phyloP scores from a whole-genome alignment of 2,797 vertebrate genomes.

The Aldrovandia affinis region DNA sequence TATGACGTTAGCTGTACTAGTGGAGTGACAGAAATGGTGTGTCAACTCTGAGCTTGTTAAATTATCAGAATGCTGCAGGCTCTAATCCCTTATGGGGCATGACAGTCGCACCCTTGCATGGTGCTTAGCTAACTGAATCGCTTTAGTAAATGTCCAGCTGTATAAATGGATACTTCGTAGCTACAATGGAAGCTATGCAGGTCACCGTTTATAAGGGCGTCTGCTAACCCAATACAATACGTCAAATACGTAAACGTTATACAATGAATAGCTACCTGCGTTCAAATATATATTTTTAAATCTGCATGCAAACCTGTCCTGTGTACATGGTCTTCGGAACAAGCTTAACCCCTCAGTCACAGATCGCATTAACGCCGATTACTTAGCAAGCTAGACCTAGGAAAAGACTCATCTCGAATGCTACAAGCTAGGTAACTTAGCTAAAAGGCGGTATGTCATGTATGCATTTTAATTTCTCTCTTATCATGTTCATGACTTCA shows the following conservation, averaged over 20 bases:
- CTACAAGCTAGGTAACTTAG: neutral
- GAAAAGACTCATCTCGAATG: neutral
- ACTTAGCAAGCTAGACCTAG: neutral
- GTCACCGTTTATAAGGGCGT: neutral
- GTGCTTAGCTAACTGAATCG: neutral
- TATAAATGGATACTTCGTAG: neutral
- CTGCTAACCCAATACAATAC: neutral
- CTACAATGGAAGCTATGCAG: neutral
- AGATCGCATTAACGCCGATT: conserved; percentile 18
- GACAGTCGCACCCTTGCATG: neutral
- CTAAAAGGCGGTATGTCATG: neutral
- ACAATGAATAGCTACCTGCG: neutral
- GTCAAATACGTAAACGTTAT: neutral
- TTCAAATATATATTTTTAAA: neutral
- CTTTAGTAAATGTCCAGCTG: neutral
- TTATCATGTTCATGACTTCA: neutral
- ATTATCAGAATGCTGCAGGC: neutral
- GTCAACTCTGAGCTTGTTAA: neutral
- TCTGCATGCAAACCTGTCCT: neutral
- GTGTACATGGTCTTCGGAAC: neutral
- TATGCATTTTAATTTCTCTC: neutral
- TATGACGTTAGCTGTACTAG: neutral
- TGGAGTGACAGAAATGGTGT: neutral
- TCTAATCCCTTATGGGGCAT: neutral
- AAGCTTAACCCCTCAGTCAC: conserved; percentile 7